These are phyloP conservation scores for Drosophila athabasca DNA, from an alignment of 1,140 invertebrate species.

Conservation along the genomic window DNA sequence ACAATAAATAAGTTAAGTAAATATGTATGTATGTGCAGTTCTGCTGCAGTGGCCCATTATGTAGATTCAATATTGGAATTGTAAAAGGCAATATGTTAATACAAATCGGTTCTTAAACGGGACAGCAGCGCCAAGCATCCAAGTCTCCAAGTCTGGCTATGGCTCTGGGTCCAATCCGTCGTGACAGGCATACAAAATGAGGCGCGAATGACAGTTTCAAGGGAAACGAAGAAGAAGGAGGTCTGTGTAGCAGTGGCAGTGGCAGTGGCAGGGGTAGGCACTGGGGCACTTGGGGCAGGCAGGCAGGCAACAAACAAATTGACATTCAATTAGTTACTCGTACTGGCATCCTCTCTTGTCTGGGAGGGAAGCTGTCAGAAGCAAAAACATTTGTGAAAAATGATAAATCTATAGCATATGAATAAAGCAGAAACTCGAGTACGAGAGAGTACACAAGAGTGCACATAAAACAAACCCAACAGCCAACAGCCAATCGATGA, in stretches of 20 bases:
- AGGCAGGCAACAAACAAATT: constrained; percentile 48
- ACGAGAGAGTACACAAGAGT: constrained; percentile 15
- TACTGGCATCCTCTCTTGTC: constrained; percentile 21
- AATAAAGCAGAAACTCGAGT: constrained; percentile 40
- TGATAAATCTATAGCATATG: constrained; percentile 51
- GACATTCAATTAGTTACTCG: constrained; percentile 61
- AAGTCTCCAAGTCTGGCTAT: too few relatives aligned
- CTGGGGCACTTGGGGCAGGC: background rate
- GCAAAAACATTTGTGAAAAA: constrained; percentile 61
- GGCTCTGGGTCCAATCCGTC: constrained; percentile 1
- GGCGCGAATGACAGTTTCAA: constrained; percentile 13
- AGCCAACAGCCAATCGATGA: constrained; percentile 15
- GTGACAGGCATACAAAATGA: constrained; percentile 58
- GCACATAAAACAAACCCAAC: constrained; percentile 3
- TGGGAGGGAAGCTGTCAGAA: constrained; percentile 39
- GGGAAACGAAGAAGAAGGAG: constrained; percentile 5
- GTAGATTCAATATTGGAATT: constrained; percentile 54
- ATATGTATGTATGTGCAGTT: constrained; percentile 22
- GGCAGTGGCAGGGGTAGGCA: background rate
- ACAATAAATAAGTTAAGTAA: constrained; percentile 25
- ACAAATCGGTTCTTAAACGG: constrained; percentile 35
- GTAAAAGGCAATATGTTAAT: constrained; percentile 59
- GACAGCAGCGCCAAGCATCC: constrained; percentile 6
- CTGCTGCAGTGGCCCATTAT: constrained; percentile 49
- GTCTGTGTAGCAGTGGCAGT: too few relatives aligned